A percentile compares a stretch with the other conserved stretches of the same genome.
These are phyloP conservation scores for Caenorhabditis angaria DNA, from an alignment of 2,888 invertebrate genomes.

Conservation along the genomic window DNA sequence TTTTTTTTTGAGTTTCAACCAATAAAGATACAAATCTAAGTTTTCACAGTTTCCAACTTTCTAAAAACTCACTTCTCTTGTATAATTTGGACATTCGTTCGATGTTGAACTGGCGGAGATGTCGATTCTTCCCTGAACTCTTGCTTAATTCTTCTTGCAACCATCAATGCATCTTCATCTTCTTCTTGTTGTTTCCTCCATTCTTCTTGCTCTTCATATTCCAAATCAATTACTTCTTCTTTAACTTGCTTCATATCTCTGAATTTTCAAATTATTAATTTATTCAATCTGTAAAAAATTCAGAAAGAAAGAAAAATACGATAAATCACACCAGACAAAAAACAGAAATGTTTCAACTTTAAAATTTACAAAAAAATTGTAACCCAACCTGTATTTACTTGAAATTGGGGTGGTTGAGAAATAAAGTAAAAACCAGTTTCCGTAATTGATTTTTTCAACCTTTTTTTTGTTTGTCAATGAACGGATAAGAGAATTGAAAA, in stretches of 20 bases:
- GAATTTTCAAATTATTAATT: too few relatives aligned
- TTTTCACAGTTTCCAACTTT: too few relatives aligned
- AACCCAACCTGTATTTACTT: constrained; percentile 2
- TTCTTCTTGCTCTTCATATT: constrained; percentile 36
- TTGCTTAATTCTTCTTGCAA: constrained; percentile 49
- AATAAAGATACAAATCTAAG: too few relatives aligned
- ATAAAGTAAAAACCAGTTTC: not conserved
- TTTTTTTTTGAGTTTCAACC: too few relatives aligned
- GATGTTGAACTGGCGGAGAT: constrained; percentile 6
- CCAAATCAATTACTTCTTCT: constrained; percentile 41
- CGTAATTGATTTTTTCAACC: not conserved
- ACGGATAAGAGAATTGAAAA: constrained; percentile 1
- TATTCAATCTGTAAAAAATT: constrained; percentile 1
- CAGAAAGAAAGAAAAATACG: not conserved
- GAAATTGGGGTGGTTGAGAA: not conserved
- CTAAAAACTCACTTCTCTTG: constrained; percentile 24
- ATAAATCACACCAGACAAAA: not conserved
- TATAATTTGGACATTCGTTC: not conserved
- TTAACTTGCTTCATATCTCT: constrained; percentile 42
- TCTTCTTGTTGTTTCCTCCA: constrained; percentile 28
- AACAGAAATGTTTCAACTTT: constrained; percentile 3
- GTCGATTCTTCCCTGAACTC: constrained; percentile 36
- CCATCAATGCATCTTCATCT: constrained; percentile 47
- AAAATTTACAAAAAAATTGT: not conserved
- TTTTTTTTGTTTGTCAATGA: not conserved